Evolutionary conservation across 2,113 vertebrate species (phyloP), one percentile per base, ranked within the genome.

Genomic region (Polypterus senegalus): DNA sequence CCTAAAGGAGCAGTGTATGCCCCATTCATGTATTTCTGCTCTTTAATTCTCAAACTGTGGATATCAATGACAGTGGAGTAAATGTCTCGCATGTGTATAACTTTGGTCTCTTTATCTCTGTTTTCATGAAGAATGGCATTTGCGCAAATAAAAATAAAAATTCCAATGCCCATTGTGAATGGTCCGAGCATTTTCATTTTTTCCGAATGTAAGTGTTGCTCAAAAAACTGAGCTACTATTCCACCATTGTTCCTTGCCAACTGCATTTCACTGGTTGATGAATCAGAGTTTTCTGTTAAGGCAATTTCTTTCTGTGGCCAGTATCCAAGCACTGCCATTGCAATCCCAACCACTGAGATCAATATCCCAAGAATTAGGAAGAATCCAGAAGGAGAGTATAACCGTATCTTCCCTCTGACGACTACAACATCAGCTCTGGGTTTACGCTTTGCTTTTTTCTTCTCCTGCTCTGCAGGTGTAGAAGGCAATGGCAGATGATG

Each of bases 41-140:
- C 93, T 62, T 79, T 89, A 71, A 93, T 74, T 65, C 90, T 81
- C 61, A 94, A 82, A 3, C 89, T 89, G 67, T 99, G 97, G 74
- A 98, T 90, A 77, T 99, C 97, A 46, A 99, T 97, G 73, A 98
- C 93, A 0, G 97, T 97, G 65, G 97, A 98, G 70, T 99, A 99
- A 81, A 99, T 98, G 77, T 98, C 97, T 74, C 93, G 84, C 95
- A 99, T 97, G 71, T 99, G 97, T 76, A 99, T 98, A 62, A 99
- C 89, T 81, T 97, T 99, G n/a, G 97, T 99, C 71, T 98, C 97
- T 47, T 89, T 86, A 81, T 99, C 96, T 63, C 96, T 86, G 77
- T 99, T 99, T 75, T 99, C 96, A 5, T 98, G 94, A 27, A 99
- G 89, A 66, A 98, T 96, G 63, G 96, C 96, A 48, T 98, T 99